Conservation (phyloP, 2,797 vertebrate species). For the Meda fulgida region DNA sequence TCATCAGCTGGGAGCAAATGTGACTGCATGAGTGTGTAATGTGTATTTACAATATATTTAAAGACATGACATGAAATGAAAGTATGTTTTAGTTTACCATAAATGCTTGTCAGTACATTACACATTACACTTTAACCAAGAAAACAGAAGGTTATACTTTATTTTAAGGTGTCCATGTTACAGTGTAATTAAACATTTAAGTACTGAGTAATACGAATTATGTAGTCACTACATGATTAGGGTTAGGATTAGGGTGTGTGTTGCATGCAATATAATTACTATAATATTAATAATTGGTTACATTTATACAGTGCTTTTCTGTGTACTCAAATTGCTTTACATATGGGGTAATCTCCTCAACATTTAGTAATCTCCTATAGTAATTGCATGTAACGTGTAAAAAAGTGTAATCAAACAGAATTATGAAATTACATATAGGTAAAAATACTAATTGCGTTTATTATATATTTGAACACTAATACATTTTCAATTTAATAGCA, state of each 20-base stretch:
- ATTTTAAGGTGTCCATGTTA: no score
- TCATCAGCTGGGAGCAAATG: not conserved
- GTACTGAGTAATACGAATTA: no score
- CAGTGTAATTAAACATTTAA: no score
- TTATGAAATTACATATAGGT: not conserved
- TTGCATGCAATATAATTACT: no score
- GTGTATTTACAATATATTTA: not conserved
- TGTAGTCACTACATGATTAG: no score
- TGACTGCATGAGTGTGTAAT: conserved; percentile 5
- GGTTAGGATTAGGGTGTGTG: no score
- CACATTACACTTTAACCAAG: not conserved
- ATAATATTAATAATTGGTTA: no score
- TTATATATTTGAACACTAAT: not conserved
- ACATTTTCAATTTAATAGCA: not conserved
- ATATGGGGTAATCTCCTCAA: no score
- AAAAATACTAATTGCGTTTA: not conserved
- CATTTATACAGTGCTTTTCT: no score
- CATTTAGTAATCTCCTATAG: no score
- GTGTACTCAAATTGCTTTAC: no score
- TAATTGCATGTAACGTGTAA: no score
- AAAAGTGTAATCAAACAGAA: not conserved
- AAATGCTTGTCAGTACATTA: not conserved
- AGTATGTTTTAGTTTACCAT: not conserved
- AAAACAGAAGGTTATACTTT: not conserved
- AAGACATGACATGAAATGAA: not conserved